Conservation (phyloP, 2,797 vertebrate species). For the Cygnus olor region DNA sequence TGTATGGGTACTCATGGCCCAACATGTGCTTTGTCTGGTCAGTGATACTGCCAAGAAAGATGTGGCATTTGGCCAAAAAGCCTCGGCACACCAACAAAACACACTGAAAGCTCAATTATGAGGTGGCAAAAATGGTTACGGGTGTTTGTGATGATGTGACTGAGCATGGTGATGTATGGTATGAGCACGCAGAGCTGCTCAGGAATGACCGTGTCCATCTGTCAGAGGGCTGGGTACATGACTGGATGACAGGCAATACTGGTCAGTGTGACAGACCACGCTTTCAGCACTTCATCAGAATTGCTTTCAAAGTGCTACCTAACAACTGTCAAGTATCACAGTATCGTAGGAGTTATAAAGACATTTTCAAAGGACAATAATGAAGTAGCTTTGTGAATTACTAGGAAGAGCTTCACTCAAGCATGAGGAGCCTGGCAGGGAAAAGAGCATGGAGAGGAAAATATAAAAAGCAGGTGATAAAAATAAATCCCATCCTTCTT, state of each 20-base stretch:
- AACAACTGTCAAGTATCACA: background rate
- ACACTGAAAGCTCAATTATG: constrained; percentile 34
- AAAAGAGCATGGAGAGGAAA: background rate
- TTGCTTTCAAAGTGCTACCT: constrained; percentile 7
- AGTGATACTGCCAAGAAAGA: constrained; percentile 25
- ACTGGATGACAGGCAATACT: constrained; percentile 35
- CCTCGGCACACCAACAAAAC: background rate
- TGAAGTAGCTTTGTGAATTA: background rate
- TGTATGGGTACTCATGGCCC: background rate
- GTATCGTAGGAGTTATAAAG: background rate
- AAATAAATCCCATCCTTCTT: constrained; percentile 11
- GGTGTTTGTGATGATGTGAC: background rate
- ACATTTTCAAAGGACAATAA: background rate
- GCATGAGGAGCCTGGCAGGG: background rate
- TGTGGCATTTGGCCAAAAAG: constrained; percentile 28
- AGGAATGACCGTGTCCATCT: constrained; percentile 10
- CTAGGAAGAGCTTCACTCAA: background rate
- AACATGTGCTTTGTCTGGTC: constrained; percentile 50
- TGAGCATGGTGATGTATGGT: background rate
- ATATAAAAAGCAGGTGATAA: background rate
- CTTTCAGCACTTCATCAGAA: constrained; percentile 48
- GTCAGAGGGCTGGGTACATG: background rate
- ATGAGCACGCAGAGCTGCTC: background rate
- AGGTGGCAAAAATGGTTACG: background rate
- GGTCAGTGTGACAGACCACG: constrained; percentile 26